Conservation (phyloP, 2,113 vertebrate genomes). For the Hydrolagus affinis region DNA sequence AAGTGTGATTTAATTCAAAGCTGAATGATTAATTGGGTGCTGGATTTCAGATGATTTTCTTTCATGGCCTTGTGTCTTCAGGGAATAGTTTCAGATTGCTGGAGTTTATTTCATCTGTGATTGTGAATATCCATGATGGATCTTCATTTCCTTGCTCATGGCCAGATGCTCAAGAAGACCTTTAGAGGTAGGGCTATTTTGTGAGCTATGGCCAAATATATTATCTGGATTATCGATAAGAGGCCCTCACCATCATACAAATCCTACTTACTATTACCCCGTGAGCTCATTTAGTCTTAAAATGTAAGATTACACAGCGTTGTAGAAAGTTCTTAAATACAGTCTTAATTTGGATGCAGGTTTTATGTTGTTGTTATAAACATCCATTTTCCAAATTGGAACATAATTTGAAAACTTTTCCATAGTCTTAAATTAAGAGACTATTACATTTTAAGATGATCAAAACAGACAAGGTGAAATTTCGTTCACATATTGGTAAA, state of each 20-base stretch:
- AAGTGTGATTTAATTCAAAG: not conserved
- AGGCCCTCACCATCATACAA: not conserved
- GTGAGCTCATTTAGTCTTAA: too few relatives aligned
- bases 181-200: not conserved
- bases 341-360: too few relatives aligned
- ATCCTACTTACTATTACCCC: not conserved
- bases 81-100: not conserved
- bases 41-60: not conserved
- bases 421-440: too few relatives aligned
- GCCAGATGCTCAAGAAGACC: not conserved
- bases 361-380: too few relatives aligned
- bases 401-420: too few relatives aligned
- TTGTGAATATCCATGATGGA: not conserved
- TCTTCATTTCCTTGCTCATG: conserved; percentile 11
- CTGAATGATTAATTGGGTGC: conserved; percentile 13
- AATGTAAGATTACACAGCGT: too few relatives aligned
- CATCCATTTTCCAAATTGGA: too few relatives aligned
- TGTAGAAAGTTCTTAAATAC: too few relatives aligned
- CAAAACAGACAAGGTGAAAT: too few relatives aligned
- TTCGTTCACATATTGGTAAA: too few relatives aligned
- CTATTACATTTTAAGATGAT: too few relatives aligned
- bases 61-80: not conserved
- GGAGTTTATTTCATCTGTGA: not conserved
- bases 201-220: not conserved
- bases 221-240: not conserved